Evolutionary conservation across 1,140 invertebrate species (phyloP).

Genomic region (Sitobion miscanthi): DNA sequence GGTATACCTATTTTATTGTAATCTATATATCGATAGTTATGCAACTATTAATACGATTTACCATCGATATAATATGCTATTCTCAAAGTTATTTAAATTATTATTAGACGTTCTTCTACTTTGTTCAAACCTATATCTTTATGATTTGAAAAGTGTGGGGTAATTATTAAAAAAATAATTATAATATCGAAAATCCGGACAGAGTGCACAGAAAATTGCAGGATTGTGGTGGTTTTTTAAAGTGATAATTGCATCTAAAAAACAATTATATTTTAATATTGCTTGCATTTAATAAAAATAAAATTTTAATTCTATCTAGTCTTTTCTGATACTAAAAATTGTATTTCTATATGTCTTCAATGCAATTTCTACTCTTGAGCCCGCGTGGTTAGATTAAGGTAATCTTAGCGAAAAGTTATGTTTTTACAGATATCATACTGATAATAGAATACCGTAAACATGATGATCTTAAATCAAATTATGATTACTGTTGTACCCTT

Average conservation of each 20-base stretch:
- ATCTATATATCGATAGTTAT: neutral
- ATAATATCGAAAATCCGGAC: no score
- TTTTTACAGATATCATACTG: neutral
- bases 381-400: no score
- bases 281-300: neutral
- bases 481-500: neutral
- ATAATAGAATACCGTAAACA: neutral
- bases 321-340: neutral
- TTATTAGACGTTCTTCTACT: neutral
- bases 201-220: no score
- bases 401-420: neutral
- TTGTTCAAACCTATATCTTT: neutral
- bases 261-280: neutral
- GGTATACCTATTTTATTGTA: neutral
- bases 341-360: neutral
- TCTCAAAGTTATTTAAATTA: neutral
- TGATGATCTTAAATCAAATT: neutral
- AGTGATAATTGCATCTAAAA: no score
- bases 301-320: neutral
- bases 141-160: neutral
- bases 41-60: neutral
- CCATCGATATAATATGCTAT: constrained; percentile 3
- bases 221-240: no score
- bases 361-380: neutral
- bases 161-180: no score